phyloP scores from a whole-genome alignment of 2,888 invertebrate species.

The Orthosia incerta region DNA sequence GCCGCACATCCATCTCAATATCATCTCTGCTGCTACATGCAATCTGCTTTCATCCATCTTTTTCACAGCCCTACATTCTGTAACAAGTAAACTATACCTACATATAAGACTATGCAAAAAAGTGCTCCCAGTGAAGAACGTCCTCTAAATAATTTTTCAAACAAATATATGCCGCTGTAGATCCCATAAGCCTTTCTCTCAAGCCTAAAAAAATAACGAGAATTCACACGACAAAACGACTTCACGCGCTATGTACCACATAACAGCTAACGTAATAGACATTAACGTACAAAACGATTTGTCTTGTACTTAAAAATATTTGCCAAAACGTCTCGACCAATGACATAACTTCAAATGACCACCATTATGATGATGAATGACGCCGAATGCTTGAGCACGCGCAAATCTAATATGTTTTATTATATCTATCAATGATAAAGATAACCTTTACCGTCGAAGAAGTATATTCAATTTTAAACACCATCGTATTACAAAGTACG shows the following conservation, averaged over 20 bases:
- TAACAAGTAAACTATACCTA: no score
- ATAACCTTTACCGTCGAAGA: slow-evolving; percentile 26
- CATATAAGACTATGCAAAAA: neutral
- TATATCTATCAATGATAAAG: slow-evolving; percentile 47
- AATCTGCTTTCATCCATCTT: no score
- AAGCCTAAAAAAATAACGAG: slow-evolving; percentile 41
- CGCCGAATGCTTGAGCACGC: slow-evolving; percentile 59
- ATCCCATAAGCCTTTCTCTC: slow-evolving; percentile 46
- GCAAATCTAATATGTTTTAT: slow-evolving; percentile 62
- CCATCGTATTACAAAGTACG: neutral
- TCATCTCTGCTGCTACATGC: no score
- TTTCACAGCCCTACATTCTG: no score
- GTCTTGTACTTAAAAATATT: slow-evolving; percentile 66
- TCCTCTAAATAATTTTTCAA: slow-evolving; percentile 7
- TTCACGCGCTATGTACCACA: slow-evolving; percentile 34
- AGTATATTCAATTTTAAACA: neutral
- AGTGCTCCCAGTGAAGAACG: neutral
- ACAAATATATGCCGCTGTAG: neutral
- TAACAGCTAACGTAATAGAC: slow-evolving; percentile 53
- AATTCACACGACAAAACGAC: slow-evolving; percentile 35
- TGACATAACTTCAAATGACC: slow-evolving; percentile 67
- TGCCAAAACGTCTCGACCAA: slow-evolving; percentile 63
- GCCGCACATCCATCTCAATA: no score
- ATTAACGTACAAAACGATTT: slow-evolving; percentile 63
- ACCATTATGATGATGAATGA: slow-evolving; percentile 67